Evolutionary conservation across 2,888 invertebrate species (phyloP), one percentile per base, ranked within the genome.

Genomic region (Cheiracanthium punctorium): DNA sequence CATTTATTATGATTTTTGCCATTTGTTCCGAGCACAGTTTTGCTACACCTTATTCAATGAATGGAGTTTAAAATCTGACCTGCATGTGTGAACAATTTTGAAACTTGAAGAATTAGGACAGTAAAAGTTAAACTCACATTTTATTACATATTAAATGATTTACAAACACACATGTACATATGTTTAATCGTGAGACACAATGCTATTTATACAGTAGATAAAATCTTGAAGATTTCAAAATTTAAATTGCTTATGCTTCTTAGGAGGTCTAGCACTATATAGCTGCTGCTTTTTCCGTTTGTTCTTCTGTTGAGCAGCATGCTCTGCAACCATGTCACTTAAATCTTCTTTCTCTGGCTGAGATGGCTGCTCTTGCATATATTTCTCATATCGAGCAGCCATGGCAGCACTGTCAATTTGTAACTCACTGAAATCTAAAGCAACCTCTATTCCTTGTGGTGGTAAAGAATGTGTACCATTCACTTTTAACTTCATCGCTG

Each of bases 231-330:
- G 8, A 84, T 30, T 24, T 89, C 94, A 98, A 93, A 98, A 98
- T 92, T 98, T 98, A 93, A 98, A 98, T 92, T 98, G 98, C 92
- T 98, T 98, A 93, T 98, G 98, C 93, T 98, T 98, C 93, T 98
- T 98, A 17, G 96, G 95, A 90, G 96, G 95, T 92, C 98, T 97
- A 4, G 95, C 95, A 90, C 91, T 96, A 91, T 97, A 93, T 89
- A 96, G 95, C 89, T 96, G 96, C 90, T 92, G 92, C 84, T 97
- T 94, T 92, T 98, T 98, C 89, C 98, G 93, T 93, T 98, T 97
- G 90, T 95, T 98, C 95, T 96, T 98, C 92, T 98, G 98, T 89
- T 97, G 94, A 20, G 98, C 98, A 64, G 98, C 97, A 91, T 99
- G 99, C 92, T 99, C 99, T 4, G 98, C 98, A 90, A 99, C 94